Evolutionary conservation across 2,113 vertebrate species (phyloP).

Genomic region (Donacobius atricapilla): DNA sequence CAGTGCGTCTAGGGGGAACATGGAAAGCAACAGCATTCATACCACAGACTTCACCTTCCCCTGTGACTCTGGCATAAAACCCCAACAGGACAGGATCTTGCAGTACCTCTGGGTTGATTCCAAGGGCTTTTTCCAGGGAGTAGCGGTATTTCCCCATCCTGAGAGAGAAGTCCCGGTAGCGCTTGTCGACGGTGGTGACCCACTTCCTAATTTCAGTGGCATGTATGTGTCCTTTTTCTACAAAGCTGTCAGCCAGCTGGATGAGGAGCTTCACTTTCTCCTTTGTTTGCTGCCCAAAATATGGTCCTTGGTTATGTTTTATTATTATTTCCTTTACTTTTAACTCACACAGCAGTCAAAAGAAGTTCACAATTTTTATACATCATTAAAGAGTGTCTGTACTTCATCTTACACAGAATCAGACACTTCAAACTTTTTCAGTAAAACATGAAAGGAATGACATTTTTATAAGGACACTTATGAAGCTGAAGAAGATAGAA

Average conservation of each 20-base stretch:
- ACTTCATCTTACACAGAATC: background rate
- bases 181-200: slow-evolving; percentile 93
- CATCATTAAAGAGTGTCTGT: background rate
- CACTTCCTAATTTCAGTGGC: slow-evolving; percentile 94
- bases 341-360: background rate
- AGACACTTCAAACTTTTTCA: background rate
- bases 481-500: background rate
- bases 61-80: background rate
- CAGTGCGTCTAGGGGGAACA: background rate
- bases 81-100: background rate
- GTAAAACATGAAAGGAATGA: background rate
- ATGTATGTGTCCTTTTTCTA: slow-evolving; percentile 94
- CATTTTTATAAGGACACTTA: background rate
- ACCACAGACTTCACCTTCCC: background rate
- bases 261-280: slow-evolving; percentile 98
- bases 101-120: slow-evolving; percentile 90
- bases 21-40: background rate
- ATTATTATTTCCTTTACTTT: background rate
- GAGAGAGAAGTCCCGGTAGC: slow-evolving; percentile 93
- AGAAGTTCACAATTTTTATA: background rate
- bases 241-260: slow-evolving; percentile 93
- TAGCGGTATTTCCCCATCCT: slow-evolving; percentile 92
- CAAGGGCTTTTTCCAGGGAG: slow-evolving; percentile 88
- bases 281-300: slow-evolving; percentile 90
- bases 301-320: slow-evolving; percentile 42